These are phyloP conservation scores for Pachyuromys duprasi DNA, from an alignment of 2,797 vertebrate genomes.

Conservation along the genomic window DNA sequence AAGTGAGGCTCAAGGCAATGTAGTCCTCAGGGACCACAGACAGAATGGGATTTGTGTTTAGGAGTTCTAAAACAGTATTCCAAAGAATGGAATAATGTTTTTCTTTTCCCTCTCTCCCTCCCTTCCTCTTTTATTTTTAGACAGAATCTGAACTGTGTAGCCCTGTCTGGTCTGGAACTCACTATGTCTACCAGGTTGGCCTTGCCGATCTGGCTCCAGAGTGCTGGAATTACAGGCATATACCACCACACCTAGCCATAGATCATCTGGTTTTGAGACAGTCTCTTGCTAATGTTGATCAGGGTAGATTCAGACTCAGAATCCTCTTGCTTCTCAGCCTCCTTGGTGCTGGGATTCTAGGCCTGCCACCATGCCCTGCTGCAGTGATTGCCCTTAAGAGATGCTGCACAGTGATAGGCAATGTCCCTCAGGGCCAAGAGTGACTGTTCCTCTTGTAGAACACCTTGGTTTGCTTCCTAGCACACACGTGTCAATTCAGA, in stretches of 20 bases:
- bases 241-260: background rate
- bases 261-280: background rate
- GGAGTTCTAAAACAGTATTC: constrained; percentile 22
- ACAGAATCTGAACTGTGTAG: background rate
- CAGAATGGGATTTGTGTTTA: constrained; percentile 8
- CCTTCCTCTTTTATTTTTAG: background rate
- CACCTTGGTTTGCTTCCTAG: background rate
- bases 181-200: background rate
- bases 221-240: background rate
- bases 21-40: background rate
- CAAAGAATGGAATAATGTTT: background rate
- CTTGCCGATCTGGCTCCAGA: background rate
- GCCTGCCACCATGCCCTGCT: background rate
- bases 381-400: constrained; percentile 18
- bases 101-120: background rate
- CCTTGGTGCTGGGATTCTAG: background rate
- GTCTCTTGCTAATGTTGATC: background rate
- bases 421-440: background rate
- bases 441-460: background rate
- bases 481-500: background rate
- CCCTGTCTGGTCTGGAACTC: background rate
- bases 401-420: background rate
- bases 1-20: background rate
- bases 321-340: background rate
- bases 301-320: background rate